Percentiles rank a stretch among this genome's conserved stretches.
Evolutionary conservation across 2,113 vertebrate genomes (phyloP).

Genomic region (Aegithalos caudatus): DNA sequence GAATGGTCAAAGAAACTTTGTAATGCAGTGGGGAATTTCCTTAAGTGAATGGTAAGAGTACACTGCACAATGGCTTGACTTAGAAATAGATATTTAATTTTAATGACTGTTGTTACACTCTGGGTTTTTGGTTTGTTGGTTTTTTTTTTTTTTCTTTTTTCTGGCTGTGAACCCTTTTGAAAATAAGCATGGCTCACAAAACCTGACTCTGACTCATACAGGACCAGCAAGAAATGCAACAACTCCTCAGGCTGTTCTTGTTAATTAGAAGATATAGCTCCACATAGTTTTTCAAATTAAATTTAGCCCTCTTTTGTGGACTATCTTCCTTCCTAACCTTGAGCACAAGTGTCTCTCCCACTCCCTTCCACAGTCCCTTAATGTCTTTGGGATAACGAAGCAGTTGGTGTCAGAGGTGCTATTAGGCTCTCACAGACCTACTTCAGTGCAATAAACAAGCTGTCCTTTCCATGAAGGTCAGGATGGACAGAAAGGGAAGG

Average conservation of each 20-base stretch:
- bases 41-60: background rate
- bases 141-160: too few species aligned
- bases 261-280: conserved; percentile 3
- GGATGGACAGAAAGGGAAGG: background rate
- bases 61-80: background rate
- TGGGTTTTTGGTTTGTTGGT: background rate
- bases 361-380: background rate
- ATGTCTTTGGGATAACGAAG: background rate
- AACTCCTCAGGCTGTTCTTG: background rate
- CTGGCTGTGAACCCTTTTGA: conserved; percentile 11
- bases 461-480: background rate
- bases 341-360: background rate
- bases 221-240: background rate
- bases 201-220: background rate
- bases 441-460: conserved; percentile 17
- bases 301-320: background rate
- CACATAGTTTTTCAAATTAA: background rate
- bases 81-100: conserved; percentile 35
- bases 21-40: background rate
- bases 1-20: background rate
- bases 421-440: background rate
- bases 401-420: background rate
- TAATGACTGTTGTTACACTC: background rate
- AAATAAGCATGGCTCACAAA: conserved; percentile 12
- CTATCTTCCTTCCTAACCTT: background rate